Evolutionary conservation across 1,140 invertebrate genomes (phyloP).

Genomic region (Conus ventricosus): DNA sequence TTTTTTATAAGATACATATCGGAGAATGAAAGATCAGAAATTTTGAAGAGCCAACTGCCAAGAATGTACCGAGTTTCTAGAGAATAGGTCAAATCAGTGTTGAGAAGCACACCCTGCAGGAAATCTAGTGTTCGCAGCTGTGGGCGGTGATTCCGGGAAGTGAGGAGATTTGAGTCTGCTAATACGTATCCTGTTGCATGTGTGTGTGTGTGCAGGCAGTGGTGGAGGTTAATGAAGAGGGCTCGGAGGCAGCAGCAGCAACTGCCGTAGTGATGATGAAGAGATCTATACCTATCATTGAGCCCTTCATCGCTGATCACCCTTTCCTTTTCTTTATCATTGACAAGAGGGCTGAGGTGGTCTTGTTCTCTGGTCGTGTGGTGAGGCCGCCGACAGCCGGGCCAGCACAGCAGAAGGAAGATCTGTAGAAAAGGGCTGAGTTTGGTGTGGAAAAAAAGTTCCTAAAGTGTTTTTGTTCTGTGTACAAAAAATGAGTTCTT

Average conservation of each 20-base stretch:
- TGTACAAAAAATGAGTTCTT: too few relatives aligned
- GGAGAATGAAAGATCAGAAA: too few relatives aligned
- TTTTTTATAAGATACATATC: too few relatives aligned
- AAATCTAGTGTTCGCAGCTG: too few relatives aligned
- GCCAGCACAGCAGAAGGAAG: not conserved
- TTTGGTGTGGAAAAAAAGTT: too few relatives aligned
- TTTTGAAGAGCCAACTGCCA: too few relatives aligned
- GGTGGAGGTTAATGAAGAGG: constrained; percentile 76
- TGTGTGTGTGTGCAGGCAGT: constrained; percentile 23
- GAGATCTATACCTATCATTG: constrained; percentile 27
- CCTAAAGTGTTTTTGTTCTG: too few relatives aligned
- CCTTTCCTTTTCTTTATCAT: constrained; percentile 88
- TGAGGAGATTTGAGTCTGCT: too few relatives aligned
- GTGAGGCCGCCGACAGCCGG: constrained; percentile 15
- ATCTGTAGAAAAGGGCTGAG: not conserved
- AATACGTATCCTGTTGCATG: not conserved
- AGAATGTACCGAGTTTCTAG: too few relatives aligned
- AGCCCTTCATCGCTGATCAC: constrained; percentile 80
- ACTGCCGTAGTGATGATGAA: constrained; percentile 60
- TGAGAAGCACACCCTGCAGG: too few relatives aligned
- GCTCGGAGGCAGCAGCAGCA: constrained; percentile 73
- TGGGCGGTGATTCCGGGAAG: too few relatives aligned
- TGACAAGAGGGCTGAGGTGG: constrained; percentile 73
- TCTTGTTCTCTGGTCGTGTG: constrained; percentile 67
- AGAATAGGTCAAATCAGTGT: too few relatives aligned